A percentile compares a stretch with the other conserved stretches of the same genome.
Evolutionary conservation across 1,140 invertebrate genomes (phyloP).

Genomic region (Meloidogyne hapla): DNA sequence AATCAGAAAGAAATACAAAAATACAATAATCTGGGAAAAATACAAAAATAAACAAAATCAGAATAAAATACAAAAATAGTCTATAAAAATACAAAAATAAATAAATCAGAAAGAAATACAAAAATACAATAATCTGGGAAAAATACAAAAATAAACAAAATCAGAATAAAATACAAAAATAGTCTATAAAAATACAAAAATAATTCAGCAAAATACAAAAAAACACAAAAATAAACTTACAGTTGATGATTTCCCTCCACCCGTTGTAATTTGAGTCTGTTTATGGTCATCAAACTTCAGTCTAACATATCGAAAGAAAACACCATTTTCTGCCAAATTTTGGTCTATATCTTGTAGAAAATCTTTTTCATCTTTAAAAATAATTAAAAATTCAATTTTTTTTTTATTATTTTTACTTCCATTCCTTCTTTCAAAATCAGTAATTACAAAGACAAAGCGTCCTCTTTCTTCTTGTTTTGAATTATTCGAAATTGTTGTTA

Average conservation of each 20-base stretch:
- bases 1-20: too few species aligned
- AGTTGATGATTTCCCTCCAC: background rate
- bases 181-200: too few species aligned
- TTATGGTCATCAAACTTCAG: slow-evolving; percentile 5
- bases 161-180: too few species aligned
- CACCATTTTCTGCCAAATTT: background rate
- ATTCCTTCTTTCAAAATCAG: slow-evolving; percentile 7
- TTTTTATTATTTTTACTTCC: background rate
- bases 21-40: too few species aligned
- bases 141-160: too few species aligned
- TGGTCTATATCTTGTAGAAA: slow-evolving; percentile 6
- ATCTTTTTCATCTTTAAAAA: background rate
- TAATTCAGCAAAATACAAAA: too few species aligned
- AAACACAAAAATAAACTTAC: background rate
- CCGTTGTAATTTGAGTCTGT: slow-evolving; percentile 7
- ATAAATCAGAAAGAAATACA: too few species aligned
- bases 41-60: too few species aligned
- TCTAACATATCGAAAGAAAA: slow-evolving; percentile 7
- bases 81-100: too few species aligned
- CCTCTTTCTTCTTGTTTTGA: background rate
- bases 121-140: too few species aligned
- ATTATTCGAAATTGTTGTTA: background rate
- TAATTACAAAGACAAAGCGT: slow-evolving; percentile 13
- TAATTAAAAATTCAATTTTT: background rate
- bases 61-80: too few species aligned